phyloP scores from a whole-genome alignment of 2,888 invertebrate genomes.

The Blastobasis lacticolella region DNA sequence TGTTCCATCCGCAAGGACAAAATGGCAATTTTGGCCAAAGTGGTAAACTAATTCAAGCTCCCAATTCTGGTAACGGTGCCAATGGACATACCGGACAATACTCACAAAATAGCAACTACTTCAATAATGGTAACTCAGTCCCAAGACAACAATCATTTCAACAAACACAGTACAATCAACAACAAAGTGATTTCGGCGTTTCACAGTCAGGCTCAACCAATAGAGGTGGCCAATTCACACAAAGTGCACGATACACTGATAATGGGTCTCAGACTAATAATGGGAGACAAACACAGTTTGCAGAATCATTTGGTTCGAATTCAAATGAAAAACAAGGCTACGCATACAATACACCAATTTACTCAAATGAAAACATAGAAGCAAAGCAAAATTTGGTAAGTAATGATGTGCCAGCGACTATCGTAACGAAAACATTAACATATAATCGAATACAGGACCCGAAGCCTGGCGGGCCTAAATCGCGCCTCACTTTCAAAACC shows the following conservation, averaged over 20 bases:
- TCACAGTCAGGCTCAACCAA: constrained; percentile 18
- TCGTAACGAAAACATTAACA: constrained; percentile 55
- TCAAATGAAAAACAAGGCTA: constrained; percentile 31
- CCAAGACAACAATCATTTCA: constrained; percentile 25
- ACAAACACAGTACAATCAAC: constrained; percentile 25
- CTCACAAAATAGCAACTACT: constrained; percentile 18
- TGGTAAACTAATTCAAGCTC: constrained; percentile 12
- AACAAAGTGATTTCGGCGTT: constrained; percentile 21
- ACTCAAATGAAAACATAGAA: constrained; percentile 32
- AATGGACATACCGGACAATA: constrained; percentile 33
- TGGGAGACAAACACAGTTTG: constrained; percentile 29
- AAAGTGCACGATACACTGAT: constrained; percentile 31
- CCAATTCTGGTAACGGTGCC: constrained; percentile 6
- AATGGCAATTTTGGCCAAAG: constrained; percentile 31
- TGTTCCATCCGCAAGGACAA: constrained; percentile 43
- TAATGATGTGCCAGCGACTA: constrained; percentile 40
- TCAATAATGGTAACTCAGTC: constrained; percentile 21
- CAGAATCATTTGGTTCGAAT: constrained; percentile 18
- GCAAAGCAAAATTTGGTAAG: constrained; percentile 61
- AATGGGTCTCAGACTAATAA: constrained; percentile 27
- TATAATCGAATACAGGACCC: constrained; percentile 48
- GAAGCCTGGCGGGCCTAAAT: constrained; percentile 47
- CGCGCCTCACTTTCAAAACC: constrained; percentile 58
- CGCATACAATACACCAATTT: constrained; percentile 25
- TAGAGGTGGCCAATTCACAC: constrained; percentile 28